These are phyloP conservation scores for Esperia sulphurella DNA, from an alignment of 2,888 invertebrate genomes.

Conservation along the genomic window DNA sequence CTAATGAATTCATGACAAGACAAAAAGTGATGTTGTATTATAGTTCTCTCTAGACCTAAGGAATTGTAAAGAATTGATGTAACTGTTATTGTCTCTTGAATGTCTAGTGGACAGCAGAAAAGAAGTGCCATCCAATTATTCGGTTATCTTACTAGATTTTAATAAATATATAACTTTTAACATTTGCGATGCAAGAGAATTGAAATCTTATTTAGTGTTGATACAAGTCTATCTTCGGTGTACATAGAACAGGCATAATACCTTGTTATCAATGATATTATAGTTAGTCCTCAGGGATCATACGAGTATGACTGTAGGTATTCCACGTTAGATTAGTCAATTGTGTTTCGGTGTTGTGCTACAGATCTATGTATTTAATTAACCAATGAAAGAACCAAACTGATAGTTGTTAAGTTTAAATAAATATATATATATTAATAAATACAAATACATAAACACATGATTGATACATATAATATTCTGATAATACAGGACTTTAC, in stretches of 20 bases:
- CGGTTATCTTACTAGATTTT: conserved; percentile 59
- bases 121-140: conserved; percentile 68
- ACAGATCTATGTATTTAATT: conserved; percentile 25
- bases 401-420: conserved; percentile 38
- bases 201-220: conserved; percentile 64
- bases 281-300: background rate
- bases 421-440: conserved; percentile 1
- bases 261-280: conserved; percentile 13
- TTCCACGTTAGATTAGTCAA: conserved; percentile 7
- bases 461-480: background rate
- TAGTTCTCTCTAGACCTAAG: conserved; percentile 43
- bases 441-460: background rate
- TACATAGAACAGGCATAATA: conserved; percentile 32
- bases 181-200: conserved; percentile 78
- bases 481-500: no score
- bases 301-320: conserved; percentile 6
- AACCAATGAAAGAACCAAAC: conserved; percentile 66
- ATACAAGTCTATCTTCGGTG: conserved; percentile 48
- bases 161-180: conserved; percentile 54
- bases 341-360: conserved; percentile 24
- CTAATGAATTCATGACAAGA: conserved; percentile 33
- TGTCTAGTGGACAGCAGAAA: conserved; percentile 41
- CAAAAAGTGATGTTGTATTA: conserved; percentile 66
- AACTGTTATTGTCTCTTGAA: conserved; percentile 17
- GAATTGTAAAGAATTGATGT: conserved; percentile 11